A percentile compares a stretch with the other conserved stretches of the same genome.
Conservation (phyloP, 1,140 invertebrate species). For the Aphelenchoides avenae region DNA sequence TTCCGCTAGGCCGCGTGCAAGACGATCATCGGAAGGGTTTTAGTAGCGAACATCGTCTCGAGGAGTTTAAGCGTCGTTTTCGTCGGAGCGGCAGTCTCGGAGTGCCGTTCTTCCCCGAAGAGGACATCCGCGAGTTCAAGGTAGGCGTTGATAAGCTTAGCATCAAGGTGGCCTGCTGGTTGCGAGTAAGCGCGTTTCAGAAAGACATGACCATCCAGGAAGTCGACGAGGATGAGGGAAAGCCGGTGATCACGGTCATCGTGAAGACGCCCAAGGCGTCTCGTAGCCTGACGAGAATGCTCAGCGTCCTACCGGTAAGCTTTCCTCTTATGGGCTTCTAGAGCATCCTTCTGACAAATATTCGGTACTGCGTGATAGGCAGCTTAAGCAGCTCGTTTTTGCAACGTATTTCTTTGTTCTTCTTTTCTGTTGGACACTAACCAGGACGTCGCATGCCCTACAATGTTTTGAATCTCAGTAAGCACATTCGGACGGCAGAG, state of each 20-base stretch:
- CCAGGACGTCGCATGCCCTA: no score
- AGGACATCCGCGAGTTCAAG: slow-evolving; percentile 48
- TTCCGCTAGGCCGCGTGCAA: not conserved
- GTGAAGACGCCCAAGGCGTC: slow-evolving; percentile 36
- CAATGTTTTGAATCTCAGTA: no score
- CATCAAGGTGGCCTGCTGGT: slow-evolving; percentile 10
- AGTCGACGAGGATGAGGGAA: slow-evolving; percentile 39
- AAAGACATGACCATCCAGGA: slow-evolving; percentile 49
- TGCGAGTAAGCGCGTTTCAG: slow-evolving; percentile 20
- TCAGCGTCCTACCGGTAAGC: slow-evolving; percentile 39
- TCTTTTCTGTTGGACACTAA: no score
- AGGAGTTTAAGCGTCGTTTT: slow-evolving; percentile 56
- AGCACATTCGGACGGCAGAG: no score
- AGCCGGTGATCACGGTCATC: slow-evolving; percentile 44
- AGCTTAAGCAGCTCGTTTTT: no score
- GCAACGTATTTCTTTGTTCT: no score
- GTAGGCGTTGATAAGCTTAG: slow-evolving; percentile 18
- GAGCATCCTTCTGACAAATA: no score
- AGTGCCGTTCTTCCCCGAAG: slow-evolving; percentile 56
- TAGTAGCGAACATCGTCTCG: slow-evolving; percentile 43
- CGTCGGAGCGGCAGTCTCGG: slow-evolving; percentile 55
- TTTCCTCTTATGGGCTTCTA: no score
- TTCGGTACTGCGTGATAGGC: no score
- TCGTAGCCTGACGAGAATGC: slow-evolving; percentile 38
- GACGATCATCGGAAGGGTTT: slow-evolving; percentile 14